These are phyloP conservation scores for Chromis chromis DNA, from an alignment of 2,797 vertebrate species.

Conservation along the genomic window DNA sequence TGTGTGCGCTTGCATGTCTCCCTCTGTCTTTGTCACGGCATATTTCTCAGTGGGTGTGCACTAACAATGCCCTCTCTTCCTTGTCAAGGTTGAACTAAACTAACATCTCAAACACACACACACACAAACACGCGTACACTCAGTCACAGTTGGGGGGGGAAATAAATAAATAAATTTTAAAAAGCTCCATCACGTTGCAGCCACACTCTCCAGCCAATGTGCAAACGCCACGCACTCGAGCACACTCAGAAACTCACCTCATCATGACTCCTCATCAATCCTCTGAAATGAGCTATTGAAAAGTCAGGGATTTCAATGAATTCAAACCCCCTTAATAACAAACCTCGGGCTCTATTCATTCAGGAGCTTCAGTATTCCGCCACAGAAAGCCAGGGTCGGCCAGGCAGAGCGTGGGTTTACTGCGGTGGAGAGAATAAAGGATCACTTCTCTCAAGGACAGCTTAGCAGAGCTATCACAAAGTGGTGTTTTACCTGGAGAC, in stretches of 20 bases:
- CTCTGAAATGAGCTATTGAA: slow-evolving; percentile 58
- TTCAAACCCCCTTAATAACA: slow-evolving; percentile 53
- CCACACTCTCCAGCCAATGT: background rate
- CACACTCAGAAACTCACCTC: slow-evolving; percentile 5
- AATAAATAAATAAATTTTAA: background rate
- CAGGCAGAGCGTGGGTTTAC: slow-evolving; percentile 64
- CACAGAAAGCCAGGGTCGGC: slow-evolving; percentile 56
- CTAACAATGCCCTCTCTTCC: slow-evolving; percentile 52
- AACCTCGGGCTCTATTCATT: slow-evolving; percentile 60
- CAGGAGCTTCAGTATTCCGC: slow-evolving; percentile 33
- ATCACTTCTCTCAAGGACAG: slow-evolving; percentile 71
- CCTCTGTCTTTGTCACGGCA: slow-evolving; percentile 24
- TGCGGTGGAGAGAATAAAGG: slow-evolving; percentile 62
- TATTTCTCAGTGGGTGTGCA: slow-evolving; percentile 49
- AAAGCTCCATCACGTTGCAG: slow-evolving; percentile 29
- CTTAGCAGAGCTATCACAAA: slow-evolving; percentile 60
- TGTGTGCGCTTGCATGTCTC: background rate
- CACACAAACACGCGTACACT: background rate
- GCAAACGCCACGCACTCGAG: background rate
- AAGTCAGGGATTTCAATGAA: slow-evolving; percentile 58
- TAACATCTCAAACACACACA: slow-evolving; percentile 48
- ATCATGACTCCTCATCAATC: slow-evolving; percentile 42
- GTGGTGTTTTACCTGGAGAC: slow-evolving; percentile 53
- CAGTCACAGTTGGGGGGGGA: background rate
- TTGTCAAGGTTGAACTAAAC: slow-evolving; percentile 66